Evolutionary conservation across 2,113 vertebrate genomes (phyloP).

Genomic region (Speoplatyrhinus poulsoni): DNA sequence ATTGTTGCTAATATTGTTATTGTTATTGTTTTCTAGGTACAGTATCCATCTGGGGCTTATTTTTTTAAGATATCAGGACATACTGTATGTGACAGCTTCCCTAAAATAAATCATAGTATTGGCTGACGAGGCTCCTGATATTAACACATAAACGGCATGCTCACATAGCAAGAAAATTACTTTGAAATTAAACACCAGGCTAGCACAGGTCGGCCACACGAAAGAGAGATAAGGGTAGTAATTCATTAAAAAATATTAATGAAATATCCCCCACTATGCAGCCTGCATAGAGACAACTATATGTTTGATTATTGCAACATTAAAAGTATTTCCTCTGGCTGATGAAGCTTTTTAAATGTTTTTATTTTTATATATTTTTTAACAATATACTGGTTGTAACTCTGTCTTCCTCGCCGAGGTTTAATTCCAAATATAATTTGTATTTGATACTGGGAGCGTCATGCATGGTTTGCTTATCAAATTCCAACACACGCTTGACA

Average conservation of each 20-base stretch:
- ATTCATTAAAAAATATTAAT: constrained; percentile 81
- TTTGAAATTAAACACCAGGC: constrained; percentile 78
- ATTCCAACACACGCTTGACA: constrained; percentile 57
- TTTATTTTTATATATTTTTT: constrained; percentile 28
- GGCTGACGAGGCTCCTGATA: constrained; percentile 70
- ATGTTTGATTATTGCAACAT: constrained; percentile 63
- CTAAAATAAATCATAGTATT: constrained; percentile 62
- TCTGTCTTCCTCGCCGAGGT: constrained; percentile 49
- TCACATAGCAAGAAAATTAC: constrained; percentile 73
- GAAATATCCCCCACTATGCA: constrained; percentile 67
- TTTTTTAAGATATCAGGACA: constrained; percentile 62
- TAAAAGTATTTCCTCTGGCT: constrained; percentile 64
- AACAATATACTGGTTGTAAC: constrained; percentile 55
- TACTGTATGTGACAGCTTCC: constrained; percentile 55
- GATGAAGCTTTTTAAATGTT: constrained; percentile 63
- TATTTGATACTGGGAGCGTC: constrained; percentile 53
- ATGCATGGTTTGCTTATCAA: constrained; percentile 62
- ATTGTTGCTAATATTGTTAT: constrained; percentile 73
- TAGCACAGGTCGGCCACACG: constrained; percentile 67
- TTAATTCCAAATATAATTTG: constrained; percentile 66
- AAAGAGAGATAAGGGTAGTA: constrained; percentile 72
- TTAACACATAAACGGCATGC: constrained; percentile 69
- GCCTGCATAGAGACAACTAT: constrained; percentile 48
- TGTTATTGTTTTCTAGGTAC: constrained; percentile 74
- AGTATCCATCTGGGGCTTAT: constrained; percentile 67